phyloP scores from a whole-genome alignment of 2,797 vertebrate genomes.

The Clarias pachynema region DNA sequence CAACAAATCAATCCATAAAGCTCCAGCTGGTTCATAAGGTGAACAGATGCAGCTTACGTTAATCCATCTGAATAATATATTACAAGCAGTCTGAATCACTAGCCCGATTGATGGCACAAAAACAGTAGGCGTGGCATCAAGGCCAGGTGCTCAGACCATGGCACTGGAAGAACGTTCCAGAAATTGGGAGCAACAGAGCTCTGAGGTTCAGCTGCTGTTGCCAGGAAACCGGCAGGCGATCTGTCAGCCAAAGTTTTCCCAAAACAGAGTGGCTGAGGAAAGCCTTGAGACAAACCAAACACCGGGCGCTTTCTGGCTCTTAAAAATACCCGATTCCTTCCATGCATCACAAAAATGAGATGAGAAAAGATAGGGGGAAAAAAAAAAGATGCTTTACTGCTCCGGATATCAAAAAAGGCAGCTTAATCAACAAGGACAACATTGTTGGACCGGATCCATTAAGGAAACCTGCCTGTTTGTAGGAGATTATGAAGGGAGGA shows the following conservation, averaged over 20 bases:
- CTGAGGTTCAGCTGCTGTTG: slow-evolving; percentile 44
- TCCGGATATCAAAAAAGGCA: background rate
- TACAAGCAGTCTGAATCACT: background rate
- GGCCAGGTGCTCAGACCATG: slow-evolving; percentile 26
- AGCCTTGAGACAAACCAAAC: background rate
- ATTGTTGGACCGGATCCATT: background rate
- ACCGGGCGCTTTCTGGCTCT: background rate
- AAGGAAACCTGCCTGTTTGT: background rate
- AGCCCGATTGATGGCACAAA: background rate
- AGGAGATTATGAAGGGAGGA: no score
- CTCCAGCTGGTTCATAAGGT: background rate
- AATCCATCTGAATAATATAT: background rate
- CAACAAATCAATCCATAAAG: background rate
- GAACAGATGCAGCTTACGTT: slow-evolving; percentile 10
- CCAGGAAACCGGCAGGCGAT: slow-evolving; percentile 48
- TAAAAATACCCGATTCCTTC: background rate
- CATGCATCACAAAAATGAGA: background rate
- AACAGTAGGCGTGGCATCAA: slow-evolving; percentile 27
- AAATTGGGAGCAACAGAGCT: slow-evolving; percentile 4
- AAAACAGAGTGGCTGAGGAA: slow-evolving; percentile 5
- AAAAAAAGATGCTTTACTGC: slow-evolving; percentile 1
- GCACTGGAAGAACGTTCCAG: slow-evolving; percentile 35
- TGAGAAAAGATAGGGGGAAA: background rate
- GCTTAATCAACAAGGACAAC: background rate
- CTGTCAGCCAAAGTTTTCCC: slow-evolving; percentile 26